Percentiles rank a stretch among this genome's conserved stretches.
Conservation (phyloP, 2,113 vertebrate genomes). For the Dolichallabes microphthalmus region DNA sequence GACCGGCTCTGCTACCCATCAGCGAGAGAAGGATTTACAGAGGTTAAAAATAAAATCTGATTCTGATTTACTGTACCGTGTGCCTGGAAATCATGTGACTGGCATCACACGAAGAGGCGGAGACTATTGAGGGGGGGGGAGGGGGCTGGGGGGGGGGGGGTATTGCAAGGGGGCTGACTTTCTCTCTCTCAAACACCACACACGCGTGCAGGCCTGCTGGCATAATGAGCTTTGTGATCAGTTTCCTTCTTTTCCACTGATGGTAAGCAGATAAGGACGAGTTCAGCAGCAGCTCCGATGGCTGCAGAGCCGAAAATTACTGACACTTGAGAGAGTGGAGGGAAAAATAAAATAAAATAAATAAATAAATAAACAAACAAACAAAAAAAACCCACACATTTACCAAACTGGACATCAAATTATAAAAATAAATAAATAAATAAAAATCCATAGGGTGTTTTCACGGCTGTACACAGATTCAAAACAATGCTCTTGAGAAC, state of each 20-base stretch:
- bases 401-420: too few relatives aligned
- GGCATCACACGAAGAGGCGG: slow-evolving; percentile 68
- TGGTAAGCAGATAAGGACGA: slow-evolving; percentile 69
- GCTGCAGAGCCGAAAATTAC: slow-evolving; percentile 37
- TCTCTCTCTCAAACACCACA: background rate
- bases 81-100: slow-evolving; percentile 77
- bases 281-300: slow-evolving; percentile 57
- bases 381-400: too few relatives aligned
- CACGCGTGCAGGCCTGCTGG: slow-evolving; percentile 55
- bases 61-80: slow-evolving; percentile 74
- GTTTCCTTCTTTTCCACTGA: slow-evolving; percentile 72
- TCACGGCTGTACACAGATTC: too few relatives aligned
- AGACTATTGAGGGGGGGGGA: background rate
- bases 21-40: slow-evolving; percentile 65
- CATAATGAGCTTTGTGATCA: slow-evolving; percentile 73
- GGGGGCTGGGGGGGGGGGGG: background rate
- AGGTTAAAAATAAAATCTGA: slow-evolving; percentile 76
- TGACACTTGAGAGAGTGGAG: too few relatives aligned
- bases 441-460: too few relatives aligned
- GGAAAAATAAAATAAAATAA: too few relatives aligned
- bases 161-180: slow-evolving; percentile 1
- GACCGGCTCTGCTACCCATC: slow-evolving; percentile 53
- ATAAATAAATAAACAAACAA: too few relatives aligned
- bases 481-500: too few relatives aligned
- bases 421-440: too few relatives aligned